phyloP scores from a whole-genome alignment of 2,113 vertebrate genomes.

The Tragulus kanchil region DNA sequence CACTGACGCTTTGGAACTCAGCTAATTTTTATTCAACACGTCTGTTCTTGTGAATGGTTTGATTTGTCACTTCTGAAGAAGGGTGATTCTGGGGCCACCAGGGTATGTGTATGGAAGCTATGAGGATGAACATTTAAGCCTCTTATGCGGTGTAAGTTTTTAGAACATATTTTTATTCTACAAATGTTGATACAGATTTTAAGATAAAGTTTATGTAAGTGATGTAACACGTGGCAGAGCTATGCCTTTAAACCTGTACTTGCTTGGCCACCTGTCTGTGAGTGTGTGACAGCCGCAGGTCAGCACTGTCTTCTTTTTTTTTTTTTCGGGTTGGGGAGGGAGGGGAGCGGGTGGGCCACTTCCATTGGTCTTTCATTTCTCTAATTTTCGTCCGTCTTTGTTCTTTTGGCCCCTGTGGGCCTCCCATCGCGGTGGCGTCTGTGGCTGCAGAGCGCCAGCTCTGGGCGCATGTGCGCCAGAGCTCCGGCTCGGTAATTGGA shows the following conservation, averaged over 20 bases:
- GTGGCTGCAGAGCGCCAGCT: no score
- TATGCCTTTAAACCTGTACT: constrained; percentile 36
- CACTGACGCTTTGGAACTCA: neutral
- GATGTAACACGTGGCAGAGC: neutral
- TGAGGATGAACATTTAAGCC: constrained; percentile 22
- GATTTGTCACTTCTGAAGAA: constrained; percentile 20
- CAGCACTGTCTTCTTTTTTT: neutral
- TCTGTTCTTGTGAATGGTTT: neutral
- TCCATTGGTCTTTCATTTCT: no score
- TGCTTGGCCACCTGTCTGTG: neutral
- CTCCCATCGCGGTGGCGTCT: no score
- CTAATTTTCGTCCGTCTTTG: no score
- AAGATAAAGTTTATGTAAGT: constrained; percentile 49
- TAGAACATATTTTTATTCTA: neutral
- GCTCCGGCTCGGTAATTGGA: no score
- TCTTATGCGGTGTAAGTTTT: neutral
- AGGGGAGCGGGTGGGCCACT: no score
- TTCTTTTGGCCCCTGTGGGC: no score
- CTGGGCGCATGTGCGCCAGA: no score
- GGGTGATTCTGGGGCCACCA: neutral
- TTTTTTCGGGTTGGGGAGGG: no score
- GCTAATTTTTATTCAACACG: neutral
- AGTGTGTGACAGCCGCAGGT: neutral
- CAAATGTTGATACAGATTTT: neutral
- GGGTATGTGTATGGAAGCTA: neutral